These are phyloP conservation scores for Mus spretus DNA, from an alignment of 2,797 vertebrate genomes.

Conservation along the genomic window DNA sequence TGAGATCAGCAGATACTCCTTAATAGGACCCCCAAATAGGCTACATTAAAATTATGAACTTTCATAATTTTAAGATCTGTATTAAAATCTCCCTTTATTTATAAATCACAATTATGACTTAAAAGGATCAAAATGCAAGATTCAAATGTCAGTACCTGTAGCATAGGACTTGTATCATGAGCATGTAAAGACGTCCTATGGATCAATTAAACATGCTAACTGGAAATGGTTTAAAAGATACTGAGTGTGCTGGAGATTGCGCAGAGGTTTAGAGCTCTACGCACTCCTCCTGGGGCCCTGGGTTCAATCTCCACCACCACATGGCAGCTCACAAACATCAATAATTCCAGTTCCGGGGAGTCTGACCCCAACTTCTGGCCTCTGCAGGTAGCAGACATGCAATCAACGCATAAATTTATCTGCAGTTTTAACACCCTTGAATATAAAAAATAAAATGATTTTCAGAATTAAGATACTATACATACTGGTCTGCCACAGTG, in stretches of 20 bases:
- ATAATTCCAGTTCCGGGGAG: background rate
- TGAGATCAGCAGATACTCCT: background rate
- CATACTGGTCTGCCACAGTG: background rate
- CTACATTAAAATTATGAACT: constrained; percentile 30
- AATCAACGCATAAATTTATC: background rate
- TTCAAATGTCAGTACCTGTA: background rate
- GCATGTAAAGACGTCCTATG: background rate
- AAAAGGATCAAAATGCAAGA: background rate
- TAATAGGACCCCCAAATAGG: background rate
- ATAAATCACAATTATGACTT: background rate
- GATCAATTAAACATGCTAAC: background rate
- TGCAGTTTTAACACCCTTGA: background rate
- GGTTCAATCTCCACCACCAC: background rate
- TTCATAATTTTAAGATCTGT: background rate
- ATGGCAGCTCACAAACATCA: background rate
- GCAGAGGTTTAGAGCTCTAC: background rate
- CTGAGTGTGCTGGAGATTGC: background rate
- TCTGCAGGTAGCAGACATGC: background rate
- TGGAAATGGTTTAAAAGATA: background rate
- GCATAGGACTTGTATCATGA: background rate
- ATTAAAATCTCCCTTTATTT: no score
- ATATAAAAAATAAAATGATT: background rate
- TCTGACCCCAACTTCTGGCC: background rate
- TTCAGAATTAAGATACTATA: background rate
- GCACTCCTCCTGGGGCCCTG: background rate